Evolutionary conservation across 1,140 invertebrate genomes (phyloP).

Genomic region (Acromyrmex heyeri): DNA sequence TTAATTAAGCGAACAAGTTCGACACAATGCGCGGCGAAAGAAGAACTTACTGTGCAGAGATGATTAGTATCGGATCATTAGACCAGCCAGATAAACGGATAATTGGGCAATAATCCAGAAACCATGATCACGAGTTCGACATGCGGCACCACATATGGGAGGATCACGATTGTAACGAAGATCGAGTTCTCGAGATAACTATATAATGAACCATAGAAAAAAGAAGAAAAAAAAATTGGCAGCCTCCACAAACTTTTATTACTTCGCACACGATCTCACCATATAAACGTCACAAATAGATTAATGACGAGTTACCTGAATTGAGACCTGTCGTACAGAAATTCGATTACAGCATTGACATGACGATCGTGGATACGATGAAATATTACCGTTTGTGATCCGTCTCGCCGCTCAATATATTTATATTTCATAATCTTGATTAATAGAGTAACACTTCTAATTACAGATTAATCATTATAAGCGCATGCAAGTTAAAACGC

Average conservation of each 20-base stretch:
- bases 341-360: constrained; percentile 41
- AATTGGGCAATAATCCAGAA: constrained; percentile 73
- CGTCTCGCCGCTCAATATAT: neutral
- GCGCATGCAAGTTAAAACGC: neutral
- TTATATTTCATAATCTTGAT: neutral
- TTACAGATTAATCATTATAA: constrained; percentile 10
- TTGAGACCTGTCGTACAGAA: constrained; percentile 9
- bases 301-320: constrained; percentile 42
- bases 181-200: constrained; percentile 63
- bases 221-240: neutral
- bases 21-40: constrained; percentile 35
- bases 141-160: constrained; percentile 68
- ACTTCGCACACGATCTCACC: neutral
- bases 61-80: constrained; percentile 73
- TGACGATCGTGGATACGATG: constrained; percentile 16
- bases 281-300: constrained; percentile 32
- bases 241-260: neutral
- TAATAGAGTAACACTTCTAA: neutral
- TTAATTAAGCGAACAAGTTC: constrained; percentile 13
- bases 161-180: constrained; percentile 66
- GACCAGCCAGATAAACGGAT: constrained; percentile 65
- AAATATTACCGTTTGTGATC: constrained; percentile 19
- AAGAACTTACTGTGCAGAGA: constrained; percentile 57
- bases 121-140: constrained; percentile 70
- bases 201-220: constrained; percentile 49